Base-by-base conservation (phyloP, 2,797 vertebrate genomes). In the Urocyon cinereoargenteus region DNA sequence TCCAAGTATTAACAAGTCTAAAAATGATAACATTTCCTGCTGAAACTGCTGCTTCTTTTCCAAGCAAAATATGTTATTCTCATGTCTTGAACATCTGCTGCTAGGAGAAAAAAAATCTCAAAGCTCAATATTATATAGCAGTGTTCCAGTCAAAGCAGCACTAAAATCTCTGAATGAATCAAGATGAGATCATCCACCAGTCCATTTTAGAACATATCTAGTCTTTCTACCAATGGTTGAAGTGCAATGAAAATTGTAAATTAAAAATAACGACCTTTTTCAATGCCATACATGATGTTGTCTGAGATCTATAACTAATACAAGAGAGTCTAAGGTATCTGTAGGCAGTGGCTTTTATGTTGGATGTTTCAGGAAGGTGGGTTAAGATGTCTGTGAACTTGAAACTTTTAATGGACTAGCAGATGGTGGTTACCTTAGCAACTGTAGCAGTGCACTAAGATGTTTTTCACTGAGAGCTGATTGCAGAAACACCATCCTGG, bases 351-450 rank as follows among this genome's bases (percentile, higher is more conserved):
- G 24, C 82, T 93, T 93, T 92, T 72, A 59, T 31, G 49, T 64
- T 78, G 51, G 31, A 19, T 79, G 49, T 78, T 90, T 94, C 24
- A 66, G 77, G n/a, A 97, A 97, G 87, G 85, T 97, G 22, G 79
- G 61, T 85, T 90, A 93, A 87, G 62, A 97, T 94, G 62, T 51
- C 62, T 94, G 61, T 96, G 62, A 96, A 70, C 86, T 96, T 94
- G 61, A 51, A 73, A 79, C 93, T 98, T 98, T 95, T 68, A 81
- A 88, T 73, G 40, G 45, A 92, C 64, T 55, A 86, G 28, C 68
- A 93, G 93, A 97, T 97, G 91, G 78, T 95, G n/a, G 96, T 98
- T 97, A 91, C 84, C 90, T 66, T 93, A 95, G 97, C 92, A 97
- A 96, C 86, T 83, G 78, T 34, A 89, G 34, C 82, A 90, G 2